Evolutionary conservation across 2,113 vertebrate genomes (phyloP).

Genomic region (Podilymbus podiceps): DNA sequence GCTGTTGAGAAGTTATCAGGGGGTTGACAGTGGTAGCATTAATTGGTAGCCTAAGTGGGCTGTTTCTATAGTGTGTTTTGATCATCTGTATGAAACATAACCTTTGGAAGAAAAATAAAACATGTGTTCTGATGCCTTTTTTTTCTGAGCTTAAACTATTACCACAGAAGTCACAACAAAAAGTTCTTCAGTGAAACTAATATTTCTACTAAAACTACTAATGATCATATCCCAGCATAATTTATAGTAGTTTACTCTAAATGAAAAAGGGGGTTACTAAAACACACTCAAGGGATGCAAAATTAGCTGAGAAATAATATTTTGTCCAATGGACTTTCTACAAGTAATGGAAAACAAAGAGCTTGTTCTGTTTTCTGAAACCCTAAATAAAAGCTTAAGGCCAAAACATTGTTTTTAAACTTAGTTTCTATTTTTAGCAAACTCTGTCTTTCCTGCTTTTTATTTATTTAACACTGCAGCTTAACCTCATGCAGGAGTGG

Average conservation of each 20-base stretch:
- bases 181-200: background rate
- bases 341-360: constrained; percentile 32
- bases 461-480: constrained; percentile 4
- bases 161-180: background rate
- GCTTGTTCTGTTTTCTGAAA: constrained; percentile 4
- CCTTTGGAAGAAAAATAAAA: background rate
- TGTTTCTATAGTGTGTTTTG: background rate
- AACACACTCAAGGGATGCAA: background rate
- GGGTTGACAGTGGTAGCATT: background rate
- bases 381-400: constrained; percentile 1
- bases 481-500: background rate
- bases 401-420: constrained; percentile 28
- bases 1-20: background rate
- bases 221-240: background rate
- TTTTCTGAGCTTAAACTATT: background rate
- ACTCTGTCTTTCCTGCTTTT: background rate
- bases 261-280: background rate
- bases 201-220: background rate
- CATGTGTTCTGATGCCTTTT: background rate
- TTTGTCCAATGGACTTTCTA: background rate
- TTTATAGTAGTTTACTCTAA: background rate
- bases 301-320: background rate
- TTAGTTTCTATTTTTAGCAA: constrained; percentile 21
- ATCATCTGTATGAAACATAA: background rate
- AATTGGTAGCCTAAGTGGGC: background rate